Conservation (phyloP, 2,113 vertebrate species). For the Prionailurus viverrinus region DNA sequence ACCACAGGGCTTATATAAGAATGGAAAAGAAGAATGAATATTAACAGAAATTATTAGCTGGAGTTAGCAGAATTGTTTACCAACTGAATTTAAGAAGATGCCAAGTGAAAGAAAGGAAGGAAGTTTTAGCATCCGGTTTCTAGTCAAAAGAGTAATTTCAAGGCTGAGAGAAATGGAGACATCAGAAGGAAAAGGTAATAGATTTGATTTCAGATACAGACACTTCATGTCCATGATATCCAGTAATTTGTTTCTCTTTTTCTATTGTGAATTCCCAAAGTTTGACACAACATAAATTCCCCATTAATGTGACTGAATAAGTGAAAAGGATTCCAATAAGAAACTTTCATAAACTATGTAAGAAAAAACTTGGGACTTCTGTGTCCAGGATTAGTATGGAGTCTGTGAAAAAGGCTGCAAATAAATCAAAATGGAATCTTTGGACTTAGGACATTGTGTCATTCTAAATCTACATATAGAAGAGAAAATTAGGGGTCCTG, state of each 20-base stretch:
- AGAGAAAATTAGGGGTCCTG: background rate
- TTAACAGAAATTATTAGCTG: background rate
- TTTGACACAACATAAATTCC: background rate
- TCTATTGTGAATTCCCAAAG: background rate
- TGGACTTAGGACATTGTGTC: background rate
- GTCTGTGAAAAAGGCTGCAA: background rate
- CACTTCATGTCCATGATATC: background rate
- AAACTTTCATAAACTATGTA: background rate
- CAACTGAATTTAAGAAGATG: conserved; percentile 8
- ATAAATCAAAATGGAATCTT: conserved; percentile 29
- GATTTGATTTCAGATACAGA: background rate
- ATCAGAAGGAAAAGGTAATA: background rate
- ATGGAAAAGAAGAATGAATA: background rate
- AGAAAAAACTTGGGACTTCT: background rate
- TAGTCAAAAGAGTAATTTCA: conserved; percentile 5
- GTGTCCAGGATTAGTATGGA: background rate
- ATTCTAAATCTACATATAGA: background rate
- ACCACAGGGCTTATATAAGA: background rate
- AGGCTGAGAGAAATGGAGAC: background rate
- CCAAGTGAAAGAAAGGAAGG: background rate
- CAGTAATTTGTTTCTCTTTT: background rate
- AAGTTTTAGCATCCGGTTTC: background rate
- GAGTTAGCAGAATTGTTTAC: background rate
- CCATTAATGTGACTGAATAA: background rate
- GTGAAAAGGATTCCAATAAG: background rate